Evolutionary conservation across 2,888 invertebrate species (phyloP).

Genomic region (Limenitis camilla): DNA sequence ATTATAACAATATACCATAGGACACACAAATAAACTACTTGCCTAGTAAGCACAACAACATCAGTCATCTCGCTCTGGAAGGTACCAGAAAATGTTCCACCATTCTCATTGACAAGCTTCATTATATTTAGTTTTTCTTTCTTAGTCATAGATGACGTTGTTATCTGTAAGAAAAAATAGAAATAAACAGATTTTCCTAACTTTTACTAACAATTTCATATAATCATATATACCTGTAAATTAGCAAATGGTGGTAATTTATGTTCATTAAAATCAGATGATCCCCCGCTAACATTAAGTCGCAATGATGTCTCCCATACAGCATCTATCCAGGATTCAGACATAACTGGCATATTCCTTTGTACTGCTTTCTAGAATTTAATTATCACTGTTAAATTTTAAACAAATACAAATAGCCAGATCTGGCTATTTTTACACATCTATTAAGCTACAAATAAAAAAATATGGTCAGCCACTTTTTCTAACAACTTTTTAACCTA

Average conservation of each 20-base stretch:
- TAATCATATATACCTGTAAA: slow-evolving; percentile 53
- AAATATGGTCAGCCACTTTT: no score
- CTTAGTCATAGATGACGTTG: slow-evolving; percentile 82
- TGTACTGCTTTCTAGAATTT: slow-evolving; percentile 78
- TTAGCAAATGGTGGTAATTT: slow-evolving; percentile 83
- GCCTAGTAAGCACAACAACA: slow-evolving; percentile 73
- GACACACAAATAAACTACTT: slow-evolving; percentile 40
- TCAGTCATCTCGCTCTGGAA: slow-evolving; percentile 72
- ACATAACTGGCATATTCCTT: slow-evolving; percentile 82
- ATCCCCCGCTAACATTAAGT: slow-evolving; percentile 76
- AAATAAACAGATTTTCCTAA: neutral
- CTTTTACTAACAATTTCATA: neutral
- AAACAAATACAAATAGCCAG: no score
- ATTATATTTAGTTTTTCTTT: slow-evolving; percentile 78
- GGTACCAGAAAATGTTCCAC: slow-evolving; percentile 76
- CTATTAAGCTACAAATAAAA: no score
- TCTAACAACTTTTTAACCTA: no score
- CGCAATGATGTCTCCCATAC: slow-evolving; percentile 84
- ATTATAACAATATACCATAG: no score
- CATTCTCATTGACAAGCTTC: slow-evolving; percentile 81
- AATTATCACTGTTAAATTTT: no score
- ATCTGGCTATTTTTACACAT: no score
- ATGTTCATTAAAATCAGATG: slow-evolving; percentile 76
- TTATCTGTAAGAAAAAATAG: slow-evolving; percentile 74
- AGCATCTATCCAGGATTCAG: slow-evolving; percentile 83